These are phyloP conservation scores for Drosophila colorata DNA, from an alignment of 2,888 invertebrate genomes.

Conservation along the genomic window DNA sequence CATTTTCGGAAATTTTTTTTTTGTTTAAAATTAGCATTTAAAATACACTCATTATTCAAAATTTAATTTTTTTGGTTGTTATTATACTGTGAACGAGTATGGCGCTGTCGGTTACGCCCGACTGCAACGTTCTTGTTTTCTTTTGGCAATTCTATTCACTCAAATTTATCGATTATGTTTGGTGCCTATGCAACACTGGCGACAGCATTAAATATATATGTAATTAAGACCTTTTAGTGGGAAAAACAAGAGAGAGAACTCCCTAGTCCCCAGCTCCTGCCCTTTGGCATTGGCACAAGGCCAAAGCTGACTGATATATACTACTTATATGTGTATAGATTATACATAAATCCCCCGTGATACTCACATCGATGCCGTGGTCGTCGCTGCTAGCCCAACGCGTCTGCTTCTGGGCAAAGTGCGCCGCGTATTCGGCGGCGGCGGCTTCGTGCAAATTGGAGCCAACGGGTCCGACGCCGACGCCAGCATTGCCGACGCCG, in stretches of 20 bases:
- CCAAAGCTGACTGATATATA: conserved; percentile 5
- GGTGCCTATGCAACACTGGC: not conserved
- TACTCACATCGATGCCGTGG: conserved; percentile 93
- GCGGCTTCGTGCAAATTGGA: conserved; percentile 87
- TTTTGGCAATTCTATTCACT: not conserved
- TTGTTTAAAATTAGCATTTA: too few species aligned
- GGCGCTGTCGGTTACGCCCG: too few species aligned
- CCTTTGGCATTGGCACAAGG: not conserved
- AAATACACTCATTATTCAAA: too few species aligned
- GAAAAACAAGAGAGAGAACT: not conserved
- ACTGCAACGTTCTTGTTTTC: not conserved
- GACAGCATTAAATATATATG: not conserved
- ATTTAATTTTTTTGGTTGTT: too few species aligned
- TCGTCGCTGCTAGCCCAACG: conserved; percentile 97
- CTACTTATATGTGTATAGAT: too few species aligned
- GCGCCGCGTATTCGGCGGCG: conserved; percentile 88
- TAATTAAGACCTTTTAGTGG: not conserved
- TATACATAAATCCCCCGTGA: conserved; percentile 1
- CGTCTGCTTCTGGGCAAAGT: conserved; percentile 89
- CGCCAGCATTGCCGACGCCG: conserved; percentile 43
- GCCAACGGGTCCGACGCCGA: conserved; percentile 67
- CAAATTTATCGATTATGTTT: not conserved
- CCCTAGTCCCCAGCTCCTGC: too few species aligned
- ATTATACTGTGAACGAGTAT: too few species aligned
- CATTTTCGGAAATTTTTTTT: too few species aligned